Base-by-base conservation (phyloP, 1,140 invertebrate species). In the Meloidogyne floridensis region DNA sequence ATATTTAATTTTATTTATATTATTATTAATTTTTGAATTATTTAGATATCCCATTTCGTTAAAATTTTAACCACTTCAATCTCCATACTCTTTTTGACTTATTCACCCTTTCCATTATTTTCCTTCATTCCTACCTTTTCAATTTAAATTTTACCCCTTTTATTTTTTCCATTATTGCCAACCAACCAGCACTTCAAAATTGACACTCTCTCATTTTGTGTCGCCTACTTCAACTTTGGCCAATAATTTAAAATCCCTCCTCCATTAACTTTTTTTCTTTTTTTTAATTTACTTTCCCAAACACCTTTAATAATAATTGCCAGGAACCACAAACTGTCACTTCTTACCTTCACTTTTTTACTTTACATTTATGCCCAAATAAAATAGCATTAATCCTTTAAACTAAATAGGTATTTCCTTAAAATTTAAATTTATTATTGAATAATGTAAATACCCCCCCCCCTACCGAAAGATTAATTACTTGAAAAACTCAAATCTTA, bases 201-300 rank as follows among this genome's bases (percentile, higher is more conserved):
- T 47, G 47, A 47, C 47, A 47, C 47, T 47, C 47, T 32, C 15
- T 65, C 4, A n/a, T 6, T 7, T 3, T n/a, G 10, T 65, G 59
- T 65, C 56, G 56, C n/a, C 15, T n/a, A 65, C 59, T 65, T 65
- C n/a, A 65, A 65, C 59, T 65, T 65, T 65, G 59, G 59, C 59
- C 59, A 65, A 65, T 65, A n/a, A n/a, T 15, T 65, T 65, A n/a
- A 65, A 65, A 65, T 65, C 59, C 59, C n/a, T 18, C 59, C 59
- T 65, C 59, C 59, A 65, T 65, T 65, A n/a, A 65, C 59, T 65
- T 65, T 65, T 65, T n/a, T 13, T 15, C 13, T 3, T 54, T 54
- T 3, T 54, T 59, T 15, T 59, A 15, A n/a, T n/a, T 65, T 65
- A 4, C 59, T 11, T n/a, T 65, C 10, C n/a, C 11, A 59, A 13